Base-by-base conservation (phyloP, 64 coral and sea anemone species). In the Astreopora myriophthalma region DNA sequence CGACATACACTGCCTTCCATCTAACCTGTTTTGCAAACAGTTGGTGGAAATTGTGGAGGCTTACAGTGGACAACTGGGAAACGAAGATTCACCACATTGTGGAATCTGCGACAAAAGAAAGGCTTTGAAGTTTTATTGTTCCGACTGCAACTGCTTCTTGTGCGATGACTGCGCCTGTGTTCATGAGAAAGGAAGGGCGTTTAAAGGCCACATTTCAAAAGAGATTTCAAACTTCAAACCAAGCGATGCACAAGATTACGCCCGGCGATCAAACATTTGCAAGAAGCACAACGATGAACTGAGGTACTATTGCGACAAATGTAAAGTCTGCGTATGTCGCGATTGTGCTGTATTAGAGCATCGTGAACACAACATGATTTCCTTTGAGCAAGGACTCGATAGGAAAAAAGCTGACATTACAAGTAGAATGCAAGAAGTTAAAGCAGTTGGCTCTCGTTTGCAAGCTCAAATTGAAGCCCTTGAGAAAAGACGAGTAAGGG, bases 41-140 rank as follows among this genome's bases (percentile, higher is more conserved):
- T 62, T 89, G 33, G 16, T 89, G 34, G 92, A 93, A 69, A 96
- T 73, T 23, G 55, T 96, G 12, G 86, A 91, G 70, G 86, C 22
- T 89, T 85, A 79, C 86, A 93, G 71, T 44, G 92, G 31, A 46
- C 62, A 25, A 76, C 11, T 55, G 16, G 95, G 91, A 76, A 7
- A 34, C 8, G 62, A 78, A 17, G 77, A 93, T 70, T 76, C 39
- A 28, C 38, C 73, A 37, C 73, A 49, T 25, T 76, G 73, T 48
- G 73, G 73, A 6, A 76, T 46, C 37, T 76, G 73, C 73, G 40
- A 76, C 19, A 1, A 48, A 76, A 48, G 11, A 14, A 76, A 27
- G 2, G 8, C 22, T 37, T 25, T 76, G 38, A 76, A 76, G 10
- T 76, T 49, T 46, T 76, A 76, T 17, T 76, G 38, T 49, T 20